phyloP scores from a whole-genome alignment of 1,140 invertebrate genomes.

The Temnothorax curvispinosus region DNA sequence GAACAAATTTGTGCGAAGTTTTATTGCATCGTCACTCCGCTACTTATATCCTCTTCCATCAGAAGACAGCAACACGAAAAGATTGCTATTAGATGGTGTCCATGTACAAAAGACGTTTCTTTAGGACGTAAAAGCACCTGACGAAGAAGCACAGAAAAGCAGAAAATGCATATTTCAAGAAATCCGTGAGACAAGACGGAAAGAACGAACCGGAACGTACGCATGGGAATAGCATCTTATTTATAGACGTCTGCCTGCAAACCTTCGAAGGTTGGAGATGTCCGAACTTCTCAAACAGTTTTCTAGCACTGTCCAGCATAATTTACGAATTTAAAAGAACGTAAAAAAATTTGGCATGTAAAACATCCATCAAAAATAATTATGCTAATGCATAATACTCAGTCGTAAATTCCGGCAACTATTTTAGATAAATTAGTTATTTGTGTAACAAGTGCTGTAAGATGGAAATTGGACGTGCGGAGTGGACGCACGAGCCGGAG shows the following conservation, averaged over 20 bases:
- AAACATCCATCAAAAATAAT: background rate
- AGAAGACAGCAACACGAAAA: conserved; percentile 12
- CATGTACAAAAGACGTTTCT: conserved; percentile 61
- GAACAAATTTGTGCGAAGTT: conserved; percentile 62
- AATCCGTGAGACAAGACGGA: conserved; percentile 66
- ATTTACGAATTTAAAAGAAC: background rate
- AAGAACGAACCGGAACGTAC: conserved; percentile 42
- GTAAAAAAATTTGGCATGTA: background rate
- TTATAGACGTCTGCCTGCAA: conserved; percentile 52
- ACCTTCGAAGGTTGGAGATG: conserved; percentile 33
- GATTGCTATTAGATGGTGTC: conserved; percentile 55
- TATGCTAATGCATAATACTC: background rate
- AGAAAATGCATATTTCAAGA: conserved; percentile 74
- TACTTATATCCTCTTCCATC: conserved; percentile 6
- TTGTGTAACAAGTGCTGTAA: too few relatives aligned
- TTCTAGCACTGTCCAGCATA: background rate
- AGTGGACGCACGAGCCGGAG: too few relatives aligned
- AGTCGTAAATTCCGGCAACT: background rate
- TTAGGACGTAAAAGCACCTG: conserved; percentile 59
- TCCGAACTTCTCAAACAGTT: background rate
- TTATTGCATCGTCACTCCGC: conserved; percentile 7
- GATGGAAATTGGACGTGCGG: too few relatives aligned
- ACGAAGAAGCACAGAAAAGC: conserved; percentile 64
- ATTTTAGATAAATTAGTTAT: background rate
- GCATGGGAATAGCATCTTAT: conserved; percentile 47